Base-by-base conservation (phyloP, 2,113 vertebrate genomes). In the Phalacrocorax aristotelis region DNA sequence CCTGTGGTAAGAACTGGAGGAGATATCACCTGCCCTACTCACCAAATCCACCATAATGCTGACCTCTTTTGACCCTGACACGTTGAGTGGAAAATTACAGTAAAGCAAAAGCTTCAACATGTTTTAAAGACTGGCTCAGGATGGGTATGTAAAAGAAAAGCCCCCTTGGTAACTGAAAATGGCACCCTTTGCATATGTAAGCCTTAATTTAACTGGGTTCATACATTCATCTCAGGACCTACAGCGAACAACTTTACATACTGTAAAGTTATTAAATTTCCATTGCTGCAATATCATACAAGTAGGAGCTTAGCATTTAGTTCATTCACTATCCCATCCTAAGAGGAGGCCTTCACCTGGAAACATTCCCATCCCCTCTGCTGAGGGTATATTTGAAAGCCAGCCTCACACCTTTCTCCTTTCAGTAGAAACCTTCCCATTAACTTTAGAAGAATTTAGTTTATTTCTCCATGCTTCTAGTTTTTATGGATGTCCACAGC, bases 1-100 rank as follows among this genome's bases (percentile, higher is more conserved):
- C 4, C 2, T 2, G 1, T 15, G 5, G 9, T 74, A 29, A 68
- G 30, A 66, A 36, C 0, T 74, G 42, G 8, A 79, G 36, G 21
- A 71, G 46, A 11, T 13, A 49, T 38, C 30, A 34, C 19, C 6
- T 81, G 14, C n/a, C 17, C 8, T 81, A 7, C 38, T 66, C 36
- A 19, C 36, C 36, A 68, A 62, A 38, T 22, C 15, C 10, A 4
- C 38, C 42, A 4, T 23, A 83, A 74, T 2, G 0, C 23, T 23
- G 19, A 55, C 8, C 9, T 57, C 19, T 89, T 75, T 72, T 79
- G 34, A 49, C 48, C 6, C 2, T 6, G 15, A 54, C 23, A 23
- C 11, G 14, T 9, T 51, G 38, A 46, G 75, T 64, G 46, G n/a
- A 86, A 84, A 80, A 55, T 57, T 1, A 48, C 32, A 51, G 22